Percentiles rank a stretch among this genome's conserved stretches.
phyloP scores from a whole-genome alignment of 2,113 vertebrate species.

The Clarias gariepinus region DNA sequence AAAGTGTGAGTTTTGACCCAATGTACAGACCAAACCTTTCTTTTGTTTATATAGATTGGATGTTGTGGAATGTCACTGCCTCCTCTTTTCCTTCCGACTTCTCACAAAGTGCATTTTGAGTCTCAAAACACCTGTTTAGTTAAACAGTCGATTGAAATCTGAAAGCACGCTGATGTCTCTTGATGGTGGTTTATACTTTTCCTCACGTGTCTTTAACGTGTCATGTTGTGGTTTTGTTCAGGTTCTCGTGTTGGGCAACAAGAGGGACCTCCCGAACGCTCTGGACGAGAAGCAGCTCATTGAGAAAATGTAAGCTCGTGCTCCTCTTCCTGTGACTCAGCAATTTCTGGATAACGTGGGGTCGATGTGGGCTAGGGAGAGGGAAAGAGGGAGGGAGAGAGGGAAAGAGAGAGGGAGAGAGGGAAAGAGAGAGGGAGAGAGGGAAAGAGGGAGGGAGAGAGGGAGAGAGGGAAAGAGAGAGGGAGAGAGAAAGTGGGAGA shows the following conservation, averaged over 20 bases:
- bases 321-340: not conserved
- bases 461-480: no score
- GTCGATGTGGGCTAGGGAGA: not conserved
- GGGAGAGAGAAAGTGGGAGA: not conserved
- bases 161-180: not conserved
- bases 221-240: constrained; percentile 47
- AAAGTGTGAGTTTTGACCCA: no score
- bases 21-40: no score
- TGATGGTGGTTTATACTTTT: not conserved
- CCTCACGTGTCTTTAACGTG: not conserved
- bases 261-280: constrained; percentile 82
- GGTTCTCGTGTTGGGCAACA: constrained; percentile 89
- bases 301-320: constrained; percentile 84
- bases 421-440: not conserved
- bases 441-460: not conserved
- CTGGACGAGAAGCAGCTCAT: constrained; percentile 90
- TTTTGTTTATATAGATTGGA: no score
- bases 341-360: not conserved
- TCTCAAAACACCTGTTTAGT: not conserved
- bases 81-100: no score
- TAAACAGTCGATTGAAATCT: not conserved
- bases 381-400: not conserved
- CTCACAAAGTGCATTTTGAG: no score
- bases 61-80: no score
- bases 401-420: not conserved